Evolutionary conservation across 2,113 vertebrate genomes (phyloP).

Genomic region (Pterocles burchelli): DNA sequence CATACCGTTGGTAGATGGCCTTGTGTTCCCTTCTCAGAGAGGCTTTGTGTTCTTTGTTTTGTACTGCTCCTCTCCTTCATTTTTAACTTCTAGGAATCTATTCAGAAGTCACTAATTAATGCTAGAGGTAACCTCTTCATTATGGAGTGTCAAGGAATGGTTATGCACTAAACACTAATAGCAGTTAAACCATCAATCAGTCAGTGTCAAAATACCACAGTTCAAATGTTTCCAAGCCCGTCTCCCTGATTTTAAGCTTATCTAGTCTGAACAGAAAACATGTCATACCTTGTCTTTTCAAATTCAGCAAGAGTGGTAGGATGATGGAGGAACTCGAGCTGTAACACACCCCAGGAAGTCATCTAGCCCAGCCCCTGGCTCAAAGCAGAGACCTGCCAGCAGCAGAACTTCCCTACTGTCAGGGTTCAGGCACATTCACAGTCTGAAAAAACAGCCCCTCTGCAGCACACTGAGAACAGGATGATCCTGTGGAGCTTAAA

Average conservation of each 20-base stretch:
- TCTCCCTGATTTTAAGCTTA: neutral
- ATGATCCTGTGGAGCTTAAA: neutral
- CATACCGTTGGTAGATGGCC: neutral
- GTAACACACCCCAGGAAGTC: neutral
- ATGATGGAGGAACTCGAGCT: neutral
- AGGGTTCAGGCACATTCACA: neutral
- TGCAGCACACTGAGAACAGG: neutral
- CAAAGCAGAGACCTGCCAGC: neutral
- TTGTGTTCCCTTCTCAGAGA: neutral
- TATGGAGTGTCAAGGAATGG: neutral
- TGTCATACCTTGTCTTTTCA: neutral
- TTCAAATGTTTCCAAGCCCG: neutral
- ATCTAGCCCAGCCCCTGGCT: too few relatives aligned
- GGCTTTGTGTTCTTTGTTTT: neutral
- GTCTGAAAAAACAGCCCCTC: neutral
- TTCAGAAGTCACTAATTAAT: neutral
- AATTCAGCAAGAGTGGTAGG: neutral
- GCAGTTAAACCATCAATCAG: neutral
- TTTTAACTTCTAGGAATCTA: neutral
- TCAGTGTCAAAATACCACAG: neutral
- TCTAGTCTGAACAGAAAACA: neutral
- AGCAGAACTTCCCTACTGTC: neutral
- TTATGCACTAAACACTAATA: neutral
- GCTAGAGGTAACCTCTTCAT: neutral
- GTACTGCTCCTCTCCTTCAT: neutral